phyloP scores from a whole-genome alignment of 2,797 vertebrate species.

The Hirundo rustica region DNA sequence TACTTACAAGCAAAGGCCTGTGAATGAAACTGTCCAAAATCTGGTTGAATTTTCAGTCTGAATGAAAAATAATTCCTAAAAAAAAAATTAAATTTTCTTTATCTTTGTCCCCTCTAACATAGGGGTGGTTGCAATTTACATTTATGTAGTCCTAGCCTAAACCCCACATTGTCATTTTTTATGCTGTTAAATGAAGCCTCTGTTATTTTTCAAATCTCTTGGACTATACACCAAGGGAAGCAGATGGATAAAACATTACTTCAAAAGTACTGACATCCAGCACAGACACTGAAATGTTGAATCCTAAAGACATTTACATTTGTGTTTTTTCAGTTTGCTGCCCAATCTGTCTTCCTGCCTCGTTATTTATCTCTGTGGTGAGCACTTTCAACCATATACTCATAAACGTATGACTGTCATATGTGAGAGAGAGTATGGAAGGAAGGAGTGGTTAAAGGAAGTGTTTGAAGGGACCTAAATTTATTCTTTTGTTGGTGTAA shows the following conservation, averaged over 20 bases:
- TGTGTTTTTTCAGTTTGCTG: not conserved
- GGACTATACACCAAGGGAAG: not conserved
- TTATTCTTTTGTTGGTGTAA: not conserved
- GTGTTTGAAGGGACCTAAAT: not conserved
- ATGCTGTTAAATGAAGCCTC: not conserved
- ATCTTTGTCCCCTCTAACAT: not conserved
- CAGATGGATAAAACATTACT: not conserved
- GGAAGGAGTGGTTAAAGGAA: not conserved
- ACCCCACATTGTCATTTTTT: not conserved
- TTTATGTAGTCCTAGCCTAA: not conserved
- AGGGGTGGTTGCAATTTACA: not conserved
- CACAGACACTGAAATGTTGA: not conserved
- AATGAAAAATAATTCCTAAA: not conserved
- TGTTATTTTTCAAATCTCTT: not conserved
- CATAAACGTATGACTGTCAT: not conserved
- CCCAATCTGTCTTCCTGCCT: not conserved
- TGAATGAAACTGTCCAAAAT: not conserved
- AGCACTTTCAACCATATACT: not conserved
- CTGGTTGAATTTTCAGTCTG: not conserved
- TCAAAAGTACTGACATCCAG: not conserved
- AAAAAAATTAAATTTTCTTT: not conserved
- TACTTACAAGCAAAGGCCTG: not conserved
- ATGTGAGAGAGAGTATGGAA: not conserved
- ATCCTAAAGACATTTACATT: not conserved
- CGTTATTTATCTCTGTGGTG: not conserved